Evolutionary conservation across 2,888 invertebrate species (phyloP), one percentile per base, ranked within the genome.

Genomic region (Acanthosoma haemorrhoidale): DNA sequence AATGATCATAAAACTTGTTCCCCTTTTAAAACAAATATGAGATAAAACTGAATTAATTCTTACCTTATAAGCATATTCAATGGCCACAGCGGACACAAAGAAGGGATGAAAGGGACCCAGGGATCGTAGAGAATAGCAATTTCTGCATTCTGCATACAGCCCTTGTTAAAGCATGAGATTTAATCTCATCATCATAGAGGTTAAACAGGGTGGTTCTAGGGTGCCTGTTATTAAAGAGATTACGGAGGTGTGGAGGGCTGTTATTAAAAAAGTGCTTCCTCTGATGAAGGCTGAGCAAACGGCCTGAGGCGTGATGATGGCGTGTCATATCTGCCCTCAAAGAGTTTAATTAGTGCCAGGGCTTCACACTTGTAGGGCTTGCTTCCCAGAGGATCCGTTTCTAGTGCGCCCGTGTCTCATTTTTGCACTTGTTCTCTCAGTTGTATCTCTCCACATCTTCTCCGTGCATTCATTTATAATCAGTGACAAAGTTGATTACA

Each of bases 301-400:
- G 36, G 41, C 41, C 41, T n/a, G 5, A 41, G 41, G n/a, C n/a
- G 41, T 41, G 41, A 41, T 41, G 41, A 41, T 41, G 41, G 16
- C 16, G 25, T 0, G 21, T 16, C 61, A 61, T 61, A 38, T 61
- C 61, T 21, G 38, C 13, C 38, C 21, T 61, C 61, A 38, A 61
- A 61, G 61, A 36, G 61, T 61, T 61, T 61, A 61, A 61, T 61
- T 61, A 38, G 21, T 61, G 18, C 32, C 18, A 3, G 32, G 61
- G 61, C 38, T 61, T 61, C 61, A 61, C 61, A 21, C 51, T 25
- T 51, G 6, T 25, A 25, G 25, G 5, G 25, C 13, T 21, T 8
- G 2, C n/a, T 18, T n/a, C n/a, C n/a, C n/a, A n/a, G n/a, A n/a
- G n/a, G n/a, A n/a, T n/a, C n/a, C n/a, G n/a, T n/a, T n/a, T n/a